Percentiles rank a stretch among this genome's conserved stretches.
Conservation (phyloP, 2,888 invertebrate species). For the Dynastes maya region DNA sequence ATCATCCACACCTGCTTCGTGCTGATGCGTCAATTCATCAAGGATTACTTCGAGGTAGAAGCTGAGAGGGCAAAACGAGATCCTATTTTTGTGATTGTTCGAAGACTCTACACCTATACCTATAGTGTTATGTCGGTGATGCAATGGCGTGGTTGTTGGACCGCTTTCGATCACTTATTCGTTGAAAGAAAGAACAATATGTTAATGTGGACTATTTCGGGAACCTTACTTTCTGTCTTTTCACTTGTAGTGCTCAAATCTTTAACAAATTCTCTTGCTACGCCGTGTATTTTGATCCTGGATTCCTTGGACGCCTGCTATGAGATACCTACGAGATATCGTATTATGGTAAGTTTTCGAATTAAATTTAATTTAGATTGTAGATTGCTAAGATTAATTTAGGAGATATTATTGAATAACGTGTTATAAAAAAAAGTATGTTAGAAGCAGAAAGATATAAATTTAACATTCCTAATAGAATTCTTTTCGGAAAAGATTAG, state of each 20-base stretch:
- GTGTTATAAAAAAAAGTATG: too few relatives aligned
- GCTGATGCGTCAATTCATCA: conserved; percentile 70
- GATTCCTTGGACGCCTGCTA: conserved; percentile 75
- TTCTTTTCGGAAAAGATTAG: too few relatives aligned
- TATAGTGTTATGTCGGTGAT: conserved; percentile 72
- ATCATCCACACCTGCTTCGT: conserved; percentile 75
- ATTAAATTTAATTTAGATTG: not conserved
- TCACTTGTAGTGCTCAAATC: conserved; percentile 67
- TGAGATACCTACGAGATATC: conserved; percentile 75
- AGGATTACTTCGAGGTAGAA: conserved; percentile 58
- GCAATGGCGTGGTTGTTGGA: conserved; percentile 75
- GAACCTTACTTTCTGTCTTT: conserved; percentile 53
- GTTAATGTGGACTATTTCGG: conserved; percentile 13
- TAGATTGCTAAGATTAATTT: not conserved
- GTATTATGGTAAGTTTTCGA: conserved; percentile 67
- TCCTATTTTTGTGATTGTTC: conserved; percentile 27
- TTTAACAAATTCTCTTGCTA: conserved; percentile 73
- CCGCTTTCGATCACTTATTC: conserved; percentile 63
- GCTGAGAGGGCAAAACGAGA: conserved; percentile 44
- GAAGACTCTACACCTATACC: conserved; percentile 70
- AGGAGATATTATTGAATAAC: too few relatives aligned
- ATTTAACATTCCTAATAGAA: too few relatives aligned
- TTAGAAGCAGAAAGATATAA: too few relatives aligned
- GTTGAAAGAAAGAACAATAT: conserved; percentile 55
- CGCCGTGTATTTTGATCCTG: conserved; percentile 75